phyloP scores from a whole-genome alignment of 2,113 vertebrate genomes.

The Urocitellus parryii region DNA sequence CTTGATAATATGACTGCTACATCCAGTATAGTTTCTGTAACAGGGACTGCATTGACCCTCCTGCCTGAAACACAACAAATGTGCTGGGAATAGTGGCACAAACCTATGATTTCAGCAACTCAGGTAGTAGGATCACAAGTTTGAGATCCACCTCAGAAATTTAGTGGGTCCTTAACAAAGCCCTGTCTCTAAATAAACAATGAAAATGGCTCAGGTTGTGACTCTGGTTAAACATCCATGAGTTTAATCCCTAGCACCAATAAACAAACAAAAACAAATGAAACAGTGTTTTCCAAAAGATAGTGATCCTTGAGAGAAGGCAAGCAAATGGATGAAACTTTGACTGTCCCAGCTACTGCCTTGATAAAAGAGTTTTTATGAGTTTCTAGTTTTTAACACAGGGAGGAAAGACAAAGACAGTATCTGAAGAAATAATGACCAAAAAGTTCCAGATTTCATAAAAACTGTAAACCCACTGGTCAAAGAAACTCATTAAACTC shows the following conservation, averaged over 20 bases:
- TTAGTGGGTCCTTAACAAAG: no score
- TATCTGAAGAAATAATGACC: neutral
- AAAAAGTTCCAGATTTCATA: neutral
- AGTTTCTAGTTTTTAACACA: neutral
- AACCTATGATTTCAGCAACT: no score
- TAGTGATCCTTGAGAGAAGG: neutral
- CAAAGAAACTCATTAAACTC: neutral
- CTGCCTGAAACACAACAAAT: slow-evolving; percentile 7
- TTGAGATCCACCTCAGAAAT: no score
- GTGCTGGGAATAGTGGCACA: neutral
- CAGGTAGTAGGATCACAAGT: no score
- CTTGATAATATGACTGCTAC: neutral
- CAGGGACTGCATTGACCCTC: neutral
- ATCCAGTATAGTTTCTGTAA: neutral
- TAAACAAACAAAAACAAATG: neutral
- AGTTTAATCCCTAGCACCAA: no score
- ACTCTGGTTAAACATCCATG: no score
- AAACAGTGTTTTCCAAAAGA: neutral
- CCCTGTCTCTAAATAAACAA: no score
- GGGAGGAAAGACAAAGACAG: neutral
- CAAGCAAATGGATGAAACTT: neutral
- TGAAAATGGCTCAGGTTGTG: no score
- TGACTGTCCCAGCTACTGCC: neutral
- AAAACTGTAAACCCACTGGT: slow-evolving; percentile 16
- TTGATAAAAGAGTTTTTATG: neutral